These are phyloP conservation scores for Temnothorax ravouxi DNA, from an alignment of 2,888 invertebrate species.

Conservation along the genomic window DNA sequence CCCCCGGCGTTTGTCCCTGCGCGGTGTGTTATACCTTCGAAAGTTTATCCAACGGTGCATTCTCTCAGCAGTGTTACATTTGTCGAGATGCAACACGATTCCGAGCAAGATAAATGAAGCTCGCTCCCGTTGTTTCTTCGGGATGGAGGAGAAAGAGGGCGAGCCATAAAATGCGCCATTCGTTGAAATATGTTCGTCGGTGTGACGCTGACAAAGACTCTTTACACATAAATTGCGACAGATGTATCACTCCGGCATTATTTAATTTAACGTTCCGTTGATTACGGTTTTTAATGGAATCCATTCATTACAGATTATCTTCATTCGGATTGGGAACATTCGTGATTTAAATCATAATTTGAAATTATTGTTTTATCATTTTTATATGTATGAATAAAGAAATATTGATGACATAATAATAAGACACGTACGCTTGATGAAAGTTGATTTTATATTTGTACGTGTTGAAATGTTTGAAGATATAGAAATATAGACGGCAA, in stretches of 20 bases:
- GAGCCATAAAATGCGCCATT: constrained; percentile 51
- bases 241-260: neutral
- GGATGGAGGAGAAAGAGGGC: constrained; percentile 48
- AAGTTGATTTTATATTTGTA: neutral
- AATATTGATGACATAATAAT: neutral
- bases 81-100: constrained; percentile 79
- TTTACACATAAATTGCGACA: constrained; percentile 13
- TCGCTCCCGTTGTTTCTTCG: constrained; percentile 59
- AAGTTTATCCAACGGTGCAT: constrained; percentile 74
- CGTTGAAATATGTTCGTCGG: constrained; percentile 42
- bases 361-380: neutral
- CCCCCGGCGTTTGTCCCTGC: constrained; percentile 61
- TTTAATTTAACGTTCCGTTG: constrained; percentile 13
- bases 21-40: constrained; percentile 58
- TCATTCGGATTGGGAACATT: constrained; percentile 9
- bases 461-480: neutral
- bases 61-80: constrained; percentile 74
- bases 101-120: constrained; percentile 80
- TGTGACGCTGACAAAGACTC: neutral
- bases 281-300: neutral
- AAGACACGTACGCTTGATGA: no score
- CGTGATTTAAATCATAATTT: neutral
- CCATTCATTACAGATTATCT: neutral
- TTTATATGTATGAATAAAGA: neutral
- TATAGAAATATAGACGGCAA: neutral